Percentiles rank a stretch among this genome's conserved stretches.
Evolutionary conservation across 2,797 vertebrate genomes (phyloP).

Genomic region (Semaprochilodus insignis): DNA sequence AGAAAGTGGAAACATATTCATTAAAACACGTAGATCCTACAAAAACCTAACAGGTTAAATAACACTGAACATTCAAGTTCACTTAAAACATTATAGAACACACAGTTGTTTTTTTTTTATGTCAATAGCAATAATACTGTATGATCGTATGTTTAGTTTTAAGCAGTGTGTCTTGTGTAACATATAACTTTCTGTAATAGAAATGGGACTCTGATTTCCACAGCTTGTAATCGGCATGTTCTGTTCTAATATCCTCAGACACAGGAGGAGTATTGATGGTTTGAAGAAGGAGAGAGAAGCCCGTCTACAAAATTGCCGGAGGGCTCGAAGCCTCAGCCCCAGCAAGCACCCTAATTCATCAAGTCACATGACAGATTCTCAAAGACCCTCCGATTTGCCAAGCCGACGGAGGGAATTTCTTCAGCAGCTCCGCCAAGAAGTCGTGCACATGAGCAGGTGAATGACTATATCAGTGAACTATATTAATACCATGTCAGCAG

Average conservation of each 20-base stretch:
- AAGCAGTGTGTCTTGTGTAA: neutral
- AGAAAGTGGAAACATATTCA: too few species aligned
- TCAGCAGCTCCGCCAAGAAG: slow-evolving; percentile 85
- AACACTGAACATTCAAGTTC: neutral
- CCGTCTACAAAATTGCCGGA: slow-evolving; percentile 78
- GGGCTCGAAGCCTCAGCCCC: slow-evolving; percentile 88
- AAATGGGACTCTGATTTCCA: neutral
- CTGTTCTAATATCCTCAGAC: slow-evolving; percentile 71
- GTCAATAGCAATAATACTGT: neutral
- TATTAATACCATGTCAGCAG: neutral
- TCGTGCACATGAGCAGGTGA: slow-evolving; percentile 86
- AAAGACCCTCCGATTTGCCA: slow-evolving; percentile 72
- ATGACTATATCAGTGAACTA: slow-evolving; percentile 1
- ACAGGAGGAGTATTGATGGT: slow-evolving; percentile 84
- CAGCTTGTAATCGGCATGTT: neutral
- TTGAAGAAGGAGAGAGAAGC: slow-evolving; percentile 84
- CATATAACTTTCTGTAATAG: neutral
- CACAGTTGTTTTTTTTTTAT: too few species aligned
- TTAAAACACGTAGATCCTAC: too few species aligned
- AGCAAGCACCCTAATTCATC: slow-evolving; percentile 77
- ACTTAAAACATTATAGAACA: too few species aligned
- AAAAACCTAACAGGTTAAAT: too few species aligned
- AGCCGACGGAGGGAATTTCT: slow-evolving; percentile 80
- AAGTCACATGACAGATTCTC: slow-evolving; percentile 47
- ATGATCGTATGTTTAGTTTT: neutral